Evolutionary conservation across 53 echinoderm and acorn worm species (phyloP), one percentile per base, ranked within the genome.

Genomic region (Holothuria scabra): DNA sequence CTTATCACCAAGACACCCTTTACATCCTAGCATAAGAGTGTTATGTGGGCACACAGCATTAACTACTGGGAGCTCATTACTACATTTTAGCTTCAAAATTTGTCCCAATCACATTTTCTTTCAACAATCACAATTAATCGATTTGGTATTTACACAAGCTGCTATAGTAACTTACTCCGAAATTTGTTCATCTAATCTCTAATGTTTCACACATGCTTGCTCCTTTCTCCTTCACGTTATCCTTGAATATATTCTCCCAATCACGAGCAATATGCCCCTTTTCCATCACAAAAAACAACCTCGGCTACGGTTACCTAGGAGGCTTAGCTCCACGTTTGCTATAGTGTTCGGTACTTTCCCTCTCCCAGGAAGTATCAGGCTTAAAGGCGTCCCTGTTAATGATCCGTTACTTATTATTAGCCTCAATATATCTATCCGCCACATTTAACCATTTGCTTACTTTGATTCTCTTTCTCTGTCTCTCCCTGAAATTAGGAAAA

Each of bases 21-120:
- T 35, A 35, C n/a, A n/a, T n/a, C n/a, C n/a, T n/a, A n/a, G n/a
- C n/a, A n/a, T n/a, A n/a, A n/a, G n/a, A n/a, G n/a, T 35, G 35
- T 35, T 35, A 35, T 35, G 35, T 35, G 35, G 3, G 35, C 35
- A 35, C 35, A 35, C 35, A 35, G 35, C 35, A 70, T 46, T 69
- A 0, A 87, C 61, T 26, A 80, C 81, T 52, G 86, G 79, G 26
- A 86, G 79, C 46, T 86, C 66, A 56, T 63, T 12, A 63, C 64
- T 1, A 12, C 63, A 67, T 66, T 56, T 69, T 25, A 67, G 29
- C 34, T 80, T 87, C 22, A 80, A 66, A 81, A 46, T 80, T 34
- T 20, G 68, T 23, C 81, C 59, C 10, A 48, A 48, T 1, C 48
- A 3, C 58, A 69, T 25, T n/a, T 56, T 58, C 81, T 52, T 23